Conservation (phyloP, 2,113 vertebrate species). For the Oxyruncus cristatus region DNA sequence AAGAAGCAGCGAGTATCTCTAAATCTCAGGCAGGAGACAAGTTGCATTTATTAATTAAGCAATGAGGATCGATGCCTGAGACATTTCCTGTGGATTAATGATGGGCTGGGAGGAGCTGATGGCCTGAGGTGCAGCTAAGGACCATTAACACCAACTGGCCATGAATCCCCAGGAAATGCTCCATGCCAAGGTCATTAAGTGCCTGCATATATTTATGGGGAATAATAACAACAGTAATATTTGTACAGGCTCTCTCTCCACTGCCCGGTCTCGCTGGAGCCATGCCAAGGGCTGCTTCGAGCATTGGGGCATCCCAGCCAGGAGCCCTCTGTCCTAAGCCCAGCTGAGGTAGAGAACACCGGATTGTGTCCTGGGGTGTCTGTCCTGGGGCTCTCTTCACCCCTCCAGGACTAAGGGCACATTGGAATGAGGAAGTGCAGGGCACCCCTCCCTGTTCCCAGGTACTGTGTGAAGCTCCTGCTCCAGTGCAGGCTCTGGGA, state of each 20-base stretch:
- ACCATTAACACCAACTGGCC: constrained; percentile 78
- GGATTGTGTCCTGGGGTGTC: neutral
- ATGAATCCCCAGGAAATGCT: constrained; percentile 78
- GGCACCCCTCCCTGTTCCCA: neutral
- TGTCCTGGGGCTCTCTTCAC: neutral
- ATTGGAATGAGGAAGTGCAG: neutral
- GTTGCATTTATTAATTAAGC: constrained; percentile 75
- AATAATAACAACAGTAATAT: constrained; percentile 53
- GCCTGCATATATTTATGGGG: constrained; percentile 50
- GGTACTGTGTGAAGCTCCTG: neutral
- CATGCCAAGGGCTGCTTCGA: neutral
- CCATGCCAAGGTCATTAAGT: constrained; percentile 74
- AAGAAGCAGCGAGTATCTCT: constrained; percentile 14
- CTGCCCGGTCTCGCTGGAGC: neutral
- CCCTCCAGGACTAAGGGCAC: neutral
- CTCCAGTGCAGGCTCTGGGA: neutral
- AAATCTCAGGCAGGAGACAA: constrained; percentile 60
- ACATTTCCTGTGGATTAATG: constrained; percentile 80
- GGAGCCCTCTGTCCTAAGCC: neutral
- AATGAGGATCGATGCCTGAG: constrained; percentile 75
- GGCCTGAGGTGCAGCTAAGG: constrained; percentile 77
- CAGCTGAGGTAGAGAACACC: neutral
- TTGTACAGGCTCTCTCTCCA: neutral
- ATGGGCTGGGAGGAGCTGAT: constrained; percentile 76
- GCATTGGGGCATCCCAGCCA: neutral